Conservation (phyloP, 2,888 invertebrate genomes). For the Protula sp. region DNA sequence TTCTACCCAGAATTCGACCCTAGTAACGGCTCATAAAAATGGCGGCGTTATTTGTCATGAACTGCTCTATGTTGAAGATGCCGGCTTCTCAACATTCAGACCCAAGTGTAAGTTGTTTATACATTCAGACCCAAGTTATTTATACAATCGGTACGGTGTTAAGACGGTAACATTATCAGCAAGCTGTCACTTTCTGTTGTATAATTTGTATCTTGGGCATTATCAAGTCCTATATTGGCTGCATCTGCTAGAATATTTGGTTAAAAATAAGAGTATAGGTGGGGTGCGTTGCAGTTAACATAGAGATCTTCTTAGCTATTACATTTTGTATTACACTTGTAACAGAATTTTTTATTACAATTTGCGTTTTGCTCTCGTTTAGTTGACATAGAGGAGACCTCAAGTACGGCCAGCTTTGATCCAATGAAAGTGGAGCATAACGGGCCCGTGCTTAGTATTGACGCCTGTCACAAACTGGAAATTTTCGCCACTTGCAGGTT, state of each 20-base stretch:
- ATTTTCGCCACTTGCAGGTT: constrained; percentile 44
- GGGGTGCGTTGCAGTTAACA: too few relatives aligned
- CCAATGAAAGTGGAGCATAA: constrained; percentile 30
- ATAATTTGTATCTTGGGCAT: too few relatives aligned
- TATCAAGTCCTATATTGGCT: too few relatives aligned
- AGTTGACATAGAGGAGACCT: not conserved
- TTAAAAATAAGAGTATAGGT: too few relatives aligned
- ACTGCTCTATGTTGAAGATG: not conserved
- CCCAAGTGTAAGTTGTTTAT: too few relatives aligned
- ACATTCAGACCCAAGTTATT: too few relatives aligned
- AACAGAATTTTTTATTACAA: not conserved
- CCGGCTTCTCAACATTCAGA: too few relatives aligned
- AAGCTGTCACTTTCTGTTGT: too few relatives aligned
- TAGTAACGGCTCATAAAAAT: not conserved
- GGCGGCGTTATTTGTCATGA: not conserved
- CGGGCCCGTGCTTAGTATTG: constrained; percentile 38
- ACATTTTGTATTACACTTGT: not conserved
- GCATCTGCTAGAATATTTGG: too few relatives aligned
- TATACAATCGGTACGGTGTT: too few relatives aligned
- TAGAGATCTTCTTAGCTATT: not conserved
- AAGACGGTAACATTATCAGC: too few relatives aligned
- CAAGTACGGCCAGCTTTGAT: not conserved
- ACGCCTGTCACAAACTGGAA: constrained; percentile 29
- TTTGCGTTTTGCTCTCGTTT: not conserved
- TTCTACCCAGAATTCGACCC: not conserved